These are phyloP conservation scores for Amorpha juglandis DNA, from an alignment of 2,888 invertebrate genomes.

Conservation along the genomic window DNA sequence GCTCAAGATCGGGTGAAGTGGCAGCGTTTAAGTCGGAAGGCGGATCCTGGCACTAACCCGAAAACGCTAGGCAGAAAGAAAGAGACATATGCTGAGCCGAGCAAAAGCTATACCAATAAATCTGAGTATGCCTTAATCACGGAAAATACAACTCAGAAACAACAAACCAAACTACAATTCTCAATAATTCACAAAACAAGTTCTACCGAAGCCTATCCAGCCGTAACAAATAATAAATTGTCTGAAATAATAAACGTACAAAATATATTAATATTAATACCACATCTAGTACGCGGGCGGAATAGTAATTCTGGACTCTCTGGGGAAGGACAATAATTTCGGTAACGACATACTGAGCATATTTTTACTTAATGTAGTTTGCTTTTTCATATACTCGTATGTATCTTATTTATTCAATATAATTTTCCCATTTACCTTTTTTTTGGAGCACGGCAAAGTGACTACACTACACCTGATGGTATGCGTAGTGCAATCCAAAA, in stretches of 20 bases:
- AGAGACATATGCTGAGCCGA: no score
- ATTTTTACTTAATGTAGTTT: constrained; percentile 14
- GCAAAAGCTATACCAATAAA: not conserved
- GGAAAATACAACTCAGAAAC: not conserved
- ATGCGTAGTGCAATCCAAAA: no score
- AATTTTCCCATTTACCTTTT: no score
- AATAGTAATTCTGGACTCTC: constrained; percentile 73
- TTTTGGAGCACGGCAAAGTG: no score
- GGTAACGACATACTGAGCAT: constrained; percentile 39
- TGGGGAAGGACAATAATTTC: constrained; percentile 61
- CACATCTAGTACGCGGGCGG: constrained; percentile 55
- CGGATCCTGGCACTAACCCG: no score
- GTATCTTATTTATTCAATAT: constrained; percentile 14
- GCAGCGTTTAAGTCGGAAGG: no score
- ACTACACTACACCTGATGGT: no score
- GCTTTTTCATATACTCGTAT: constrained; percentile 6
- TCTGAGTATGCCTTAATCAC: not conserved
- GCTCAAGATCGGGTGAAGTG: no score
- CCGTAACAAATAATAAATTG: constrained; percentile 42
- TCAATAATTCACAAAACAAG: not conserved
- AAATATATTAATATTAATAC: constrained; percentile 53
- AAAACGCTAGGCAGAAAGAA: no score
- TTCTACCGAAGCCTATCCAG: constrained; percentile 2
- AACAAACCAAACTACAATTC: not conserved
- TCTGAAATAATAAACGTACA: constrained; percentile 45